A percentile compares a stretch with the other conserved stretches of the same genome.
Conservation (phyloP, 2,113 vertebrate species). For the Conger conger region DNA sequence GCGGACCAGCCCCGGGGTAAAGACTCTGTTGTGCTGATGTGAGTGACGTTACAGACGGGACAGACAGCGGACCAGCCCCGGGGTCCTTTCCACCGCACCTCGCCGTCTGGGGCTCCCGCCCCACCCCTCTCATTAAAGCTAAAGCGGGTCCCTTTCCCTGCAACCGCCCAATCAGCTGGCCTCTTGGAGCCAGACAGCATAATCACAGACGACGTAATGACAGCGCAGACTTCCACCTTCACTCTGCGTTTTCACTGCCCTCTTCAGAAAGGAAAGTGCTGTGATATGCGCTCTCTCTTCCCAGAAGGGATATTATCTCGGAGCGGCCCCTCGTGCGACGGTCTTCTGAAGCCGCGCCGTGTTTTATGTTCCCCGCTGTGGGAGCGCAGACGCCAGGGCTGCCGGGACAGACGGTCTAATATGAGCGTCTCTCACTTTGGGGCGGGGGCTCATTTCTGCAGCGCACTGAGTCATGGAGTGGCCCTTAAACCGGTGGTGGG, state of each 20-base stretch:
- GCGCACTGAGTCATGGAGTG: background rate
- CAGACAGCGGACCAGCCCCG: background rate
- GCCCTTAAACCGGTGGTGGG: background rate
- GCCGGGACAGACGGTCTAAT: background rate
- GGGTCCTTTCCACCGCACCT: background rate
- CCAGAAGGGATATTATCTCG: background rate
- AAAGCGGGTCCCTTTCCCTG: background rate
- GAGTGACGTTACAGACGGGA: background rate
- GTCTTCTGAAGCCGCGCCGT: background rate
- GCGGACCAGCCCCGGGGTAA: background rate
- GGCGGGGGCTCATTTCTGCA: background rate
- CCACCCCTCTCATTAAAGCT: background rate
- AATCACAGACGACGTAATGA: background rate
- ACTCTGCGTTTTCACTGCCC: background rate
- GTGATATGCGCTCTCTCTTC: too few relatives aligned
- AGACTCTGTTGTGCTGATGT: background rate
- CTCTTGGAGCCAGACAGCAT: background rate
- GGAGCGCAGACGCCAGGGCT: background rate
- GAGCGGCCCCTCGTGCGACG: background rate
- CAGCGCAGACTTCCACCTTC: background rate
- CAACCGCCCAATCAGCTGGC: background rate
- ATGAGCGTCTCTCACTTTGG: background rate
- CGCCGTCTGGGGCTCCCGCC: background rate
- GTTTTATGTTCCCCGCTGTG: background rate
- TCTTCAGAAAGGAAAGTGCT: background rate